Evolutionary conservation across 2,888 invertebrate genomes (phyloP).

Genomic region (Pardosa pseudoannulata): DNA sequence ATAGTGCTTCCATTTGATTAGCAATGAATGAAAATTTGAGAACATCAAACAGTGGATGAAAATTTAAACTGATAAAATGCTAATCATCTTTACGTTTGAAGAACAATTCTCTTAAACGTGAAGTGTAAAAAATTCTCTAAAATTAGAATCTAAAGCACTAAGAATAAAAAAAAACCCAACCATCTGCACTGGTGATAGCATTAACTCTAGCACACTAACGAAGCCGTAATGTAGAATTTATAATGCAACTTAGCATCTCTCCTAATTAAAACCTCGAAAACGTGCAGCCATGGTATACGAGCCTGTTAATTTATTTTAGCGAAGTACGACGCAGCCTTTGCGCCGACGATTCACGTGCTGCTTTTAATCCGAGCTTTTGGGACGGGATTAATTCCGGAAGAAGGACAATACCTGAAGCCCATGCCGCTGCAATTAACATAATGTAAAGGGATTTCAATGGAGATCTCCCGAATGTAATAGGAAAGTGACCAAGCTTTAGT

Average conservation of each 20-base stretch:
- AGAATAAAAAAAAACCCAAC: too few species aligned
- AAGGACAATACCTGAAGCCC: conserved; percentile 49
- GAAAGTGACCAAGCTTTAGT: background rate
- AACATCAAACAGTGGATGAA: too few species aligned
- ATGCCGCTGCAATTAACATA: conserved; percentile 66
- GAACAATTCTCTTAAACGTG: too few species aligned
- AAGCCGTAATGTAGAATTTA: background rate
- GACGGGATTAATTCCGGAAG: conserved; percentile 54
- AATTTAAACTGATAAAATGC: too few species aligned
- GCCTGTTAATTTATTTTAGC: background rate
- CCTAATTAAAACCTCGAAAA: conserved; percentile 42
- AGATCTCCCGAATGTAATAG: background rate
- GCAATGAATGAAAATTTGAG: too few species aligned
- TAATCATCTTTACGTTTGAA: too few species aligned
- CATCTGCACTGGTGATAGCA: too few species aligned
- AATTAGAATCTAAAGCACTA: too few species aligned
- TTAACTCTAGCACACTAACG: too few species aligned
- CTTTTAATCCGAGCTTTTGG: conserved; percentile 62
- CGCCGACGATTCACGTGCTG: conserved; percentile 16
- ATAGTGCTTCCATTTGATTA: too few species aligned
- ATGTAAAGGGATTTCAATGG: conserved; percentile 17
- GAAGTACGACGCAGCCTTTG: background rate
- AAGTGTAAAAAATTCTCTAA: too few species aligned
- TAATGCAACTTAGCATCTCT: background rate
- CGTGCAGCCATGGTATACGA: background rate